A percentile compares a stretch with the other conserved stretches of the same genome.
phyloP scores from a whole-genome alignment of 2,888 invertebrate species.

The Agrochola lychnidis region DNA sequence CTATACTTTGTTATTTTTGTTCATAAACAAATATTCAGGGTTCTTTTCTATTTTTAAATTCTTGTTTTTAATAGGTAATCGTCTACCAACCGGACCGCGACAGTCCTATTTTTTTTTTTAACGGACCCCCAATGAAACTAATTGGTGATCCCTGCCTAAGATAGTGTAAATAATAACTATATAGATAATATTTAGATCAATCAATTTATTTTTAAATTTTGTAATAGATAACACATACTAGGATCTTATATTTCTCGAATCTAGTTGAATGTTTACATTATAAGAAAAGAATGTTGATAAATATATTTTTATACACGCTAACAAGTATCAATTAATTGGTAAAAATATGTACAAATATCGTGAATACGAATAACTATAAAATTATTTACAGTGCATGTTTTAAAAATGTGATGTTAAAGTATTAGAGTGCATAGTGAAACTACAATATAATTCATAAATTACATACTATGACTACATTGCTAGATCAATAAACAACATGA shows the following conservation, averaged over 20 bases:
- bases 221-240: constrained; percentile 18
- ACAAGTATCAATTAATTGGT: constrained; percentile 45
- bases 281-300: constrained; percentile 43
- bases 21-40: too few species aligned
- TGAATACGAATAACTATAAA: constrained; percentile 24
- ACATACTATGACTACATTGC: constrained; percentile 34
- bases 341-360: constrained; percentile 60
- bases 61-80: too few species aligned
- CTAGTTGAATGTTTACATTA: constrained; percentile 19
- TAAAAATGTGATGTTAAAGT: constrained; percentile 42
- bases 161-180: constrained; percentile 50
- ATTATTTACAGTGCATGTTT: constrained; percentile 48
- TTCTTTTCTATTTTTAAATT: too few species aligned
- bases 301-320: constrained; percentile 60
- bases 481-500: constrained; percentile 49
- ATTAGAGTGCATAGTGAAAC: constrained; percentile 25
- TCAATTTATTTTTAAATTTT: constrained; percentile 48
- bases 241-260: constrained; percentile 47
- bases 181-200: constrained; percentile 46
- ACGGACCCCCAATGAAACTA: too few species aligned
- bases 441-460: constrained; percentile 36
- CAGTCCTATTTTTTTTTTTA: too few species aligned
- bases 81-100: too few species aligned
- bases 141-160: too few species aligned
- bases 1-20: too few species aligned